A percentile compares a stretch with the other conserved stretches of the same genome.
phyloP scores from a whole-genome alignment of 2,888 invertebrate species.

The Zaprionus obscuricornis region DNA sequence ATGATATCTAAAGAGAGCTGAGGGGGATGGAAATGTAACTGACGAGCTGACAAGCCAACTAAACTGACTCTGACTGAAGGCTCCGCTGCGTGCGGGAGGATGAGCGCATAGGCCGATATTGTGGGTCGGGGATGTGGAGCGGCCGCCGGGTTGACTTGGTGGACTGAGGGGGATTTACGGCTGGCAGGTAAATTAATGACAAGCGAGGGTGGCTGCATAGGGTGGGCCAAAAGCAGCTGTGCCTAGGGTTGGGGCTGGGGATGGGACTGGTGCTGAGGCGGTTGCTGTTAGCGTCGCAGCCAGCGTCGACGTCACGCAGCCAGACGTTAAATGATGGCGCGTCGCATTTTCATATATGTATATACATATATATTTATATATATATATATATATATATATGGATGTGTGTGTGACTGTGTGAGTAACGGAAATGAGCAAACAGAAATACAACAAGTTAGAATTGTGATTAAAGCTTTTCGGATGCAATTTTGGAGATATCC shows the following conservation, averaged over 20 bases:
- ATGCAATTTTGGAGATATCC: no score
- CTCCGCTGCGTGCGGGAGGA: slow-evolving; percentile 61
- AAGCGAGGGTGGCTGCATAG: no score
- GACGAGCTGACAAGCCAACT: slow-evolving; percentile 71
- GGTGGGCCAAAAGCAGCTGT: slow-evolving; percentile 26
- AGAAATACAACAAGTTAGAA: slow-evolving; percentile 39
- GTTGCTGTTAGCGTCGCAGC: slow-evolving; percentile 21
- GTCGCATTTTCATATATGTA: slow-evolving; percentile 47
- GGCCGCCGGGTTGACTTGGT: not conserved
- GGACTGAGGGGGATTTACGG: slow-evolving; percentile 44
- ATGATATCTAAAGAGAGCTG: not conserved
- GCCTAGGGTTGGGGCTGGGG: slow-evolving; percentile 37
- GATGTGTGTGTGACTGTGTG: slow-evolving; percentile 30
- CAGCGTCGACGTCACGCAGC: slow-evolving; percentile 49
- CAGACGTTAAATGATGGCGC: slow-evolving; percentile 65
- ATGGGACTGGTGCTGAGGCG: not conserved
- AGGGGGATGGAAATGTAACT: slow-evolving; percentile 61
- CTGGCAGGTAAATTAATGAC: slow-evolving; percentile 47
- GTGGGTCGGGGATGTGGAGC: not conserved
- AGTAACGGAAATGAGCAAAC: slow-evolving; percentile 72
- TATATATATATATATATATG: slow-evolving; percentile 4
- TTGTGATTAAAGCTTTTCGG: not conserved
- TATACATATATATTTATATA: not conserved
- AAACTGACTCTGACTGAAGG: slow-evolving; percentile 68
- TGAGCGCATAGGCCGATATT: slow-evolving; percentile 11